These are phyloP conservation scores for Sesia bembeciformis DNA, from an alignment of 2,888 invertebrate genomes.

Conservation along the genomic window DNA sequence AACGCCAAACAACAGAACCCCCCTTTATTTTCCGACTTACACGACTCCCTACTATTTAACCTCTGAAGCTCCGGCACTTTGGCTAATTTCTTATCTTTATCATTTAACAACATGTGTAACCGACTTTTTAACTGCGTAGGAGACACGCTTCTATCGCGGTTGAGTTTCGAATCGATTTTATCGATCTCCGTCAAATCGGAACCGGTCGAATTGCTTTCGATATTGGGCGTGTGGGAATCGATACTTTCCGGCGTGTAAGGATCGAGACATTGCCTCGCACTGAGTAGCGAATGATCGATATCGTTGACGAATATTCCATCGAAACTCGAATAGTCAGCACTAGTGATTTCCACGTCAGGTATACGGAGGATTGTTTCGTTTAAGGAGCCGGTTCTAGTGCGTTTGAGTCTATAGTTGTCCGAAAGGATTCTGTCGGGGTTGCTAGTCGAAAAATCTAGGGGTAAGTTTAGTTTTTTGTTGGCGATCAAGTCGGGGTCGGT, in stretches of 20 bases:
- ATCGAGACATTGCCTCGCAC: slow-evolving; percentile 65
- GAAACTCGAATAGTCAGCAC: slow-evolving; percentile 54
- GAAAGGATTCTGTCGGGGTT: slow-evolving; percentile 11
- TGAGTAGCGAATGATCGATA: slow-evolving; percentile 65
- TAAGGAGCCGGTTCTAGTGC: slow-evolving; percentile 44
- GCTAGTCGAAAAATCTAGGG: neutral
- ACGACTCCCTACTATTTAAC: slow-evolving; percentile 53
- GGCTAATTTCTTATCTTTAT: slow-evolving; percentile 22
- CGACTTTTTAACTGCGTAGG: slow-evolving; percentile 78
- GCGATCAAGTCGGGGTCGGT: slow-evolving; percentile 42
- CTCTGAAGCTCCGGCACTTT: slow-evolving; percentile 38
- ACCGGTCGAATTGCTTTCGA: slow-evolving; percentile 42
- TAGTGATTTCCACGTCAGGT: slow-evolving; percentile 66
- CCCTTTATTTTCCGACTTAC: slow-evolving; percentile 45
- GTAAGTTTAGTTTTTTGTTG: slow-evolving; percentile 16
- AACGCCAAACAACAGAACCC: slow-evolving; percentile 55
- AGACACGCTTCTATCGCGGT: slow-evolving; percentile 68
- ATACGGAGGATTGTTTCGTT: slow-evolving; percentile 47
- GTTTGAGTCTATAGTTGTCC: slow-evolving; percentile 20
- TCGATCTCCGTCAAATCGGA: slow-evolving; percentile 43
- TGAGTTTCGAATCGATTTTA: slow-evolving; percentile 29
- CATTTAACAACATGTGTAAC: slow-evolving; percentile 60
- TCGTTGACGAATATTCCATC: slow-evolving; percentile 69
- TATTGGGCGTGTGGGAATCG: slow-evolving; percentile 82
- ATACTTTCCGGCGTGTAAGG: slow-evolving; percentile 90